A percentile compares a stretch with the other conserved stretches of the same genome.
Conservation (phyloP, 1,140 invertebrate genomes). For the Ephestia elutella region DNA sequence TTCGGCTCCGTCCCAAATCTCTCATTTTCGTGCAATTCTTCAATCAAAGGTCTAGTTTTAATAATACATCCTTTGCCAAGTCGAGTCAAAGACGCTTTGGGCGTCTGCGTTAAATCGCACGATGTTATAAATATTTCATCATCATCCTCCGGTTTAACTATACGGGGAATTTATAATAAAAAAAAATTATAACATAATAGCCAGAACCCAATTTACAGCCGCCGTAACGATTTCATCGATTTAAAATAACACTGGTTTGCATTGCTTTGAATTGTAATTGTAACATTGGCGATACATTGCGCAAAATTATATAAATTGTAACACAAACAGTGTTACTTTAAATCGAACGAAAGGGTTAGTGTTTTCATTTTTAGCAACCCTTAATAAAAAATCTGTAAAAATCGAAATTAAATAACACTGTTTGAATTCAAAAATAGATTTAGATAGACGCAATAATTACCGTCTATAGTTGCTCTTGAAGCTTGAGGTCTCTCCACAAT, state of each 20-base stretch:
- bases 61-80: constrained; percentile 44
- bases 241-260: constrained; percentile 49
- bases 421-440: constrained; percentile 23
- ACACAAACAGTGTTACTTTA: constrained; percentile 47
- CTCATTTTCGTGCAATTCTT: constrained; percentile 28
- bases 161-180: constrained; percentile 17
- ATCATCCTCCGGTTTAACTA: constrained; percentile 35
- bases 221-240: constrained; percentile 8
- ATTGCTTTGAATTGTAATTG: constrained; percentile 9
- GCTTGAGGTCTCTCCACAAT: constrained; percentile 35
- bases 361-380: background rate
- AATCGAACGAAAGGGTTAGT: constrained; percentile 14
- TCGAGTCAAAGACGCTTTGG: constrained; percentile 25
- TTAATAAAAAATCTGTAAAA: constrained; percentile 7
- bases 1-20: constrained; percentile 16
- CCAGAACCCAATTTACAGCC: background rate
- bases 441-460: constrained; percentile 19
- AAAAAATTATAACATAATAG: constrained; percentile 15
- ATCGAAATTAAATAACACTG: constrained; percentile 40
- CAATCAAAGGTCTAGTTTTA: constrained; percentile 32
- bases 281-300: constrained; percentile 44
- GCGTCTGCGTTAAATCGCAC: constrained; percentile 44
- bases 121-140: constrained; percentile 50
- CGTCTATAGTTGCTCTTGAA: constrained; percentile 40
- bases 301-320: constrained; percentile 25